Evolutionary conservation across 2,888 invertebrate genomes (phyloP).

Genomic region (Lacanobia oleracea): DNA sequence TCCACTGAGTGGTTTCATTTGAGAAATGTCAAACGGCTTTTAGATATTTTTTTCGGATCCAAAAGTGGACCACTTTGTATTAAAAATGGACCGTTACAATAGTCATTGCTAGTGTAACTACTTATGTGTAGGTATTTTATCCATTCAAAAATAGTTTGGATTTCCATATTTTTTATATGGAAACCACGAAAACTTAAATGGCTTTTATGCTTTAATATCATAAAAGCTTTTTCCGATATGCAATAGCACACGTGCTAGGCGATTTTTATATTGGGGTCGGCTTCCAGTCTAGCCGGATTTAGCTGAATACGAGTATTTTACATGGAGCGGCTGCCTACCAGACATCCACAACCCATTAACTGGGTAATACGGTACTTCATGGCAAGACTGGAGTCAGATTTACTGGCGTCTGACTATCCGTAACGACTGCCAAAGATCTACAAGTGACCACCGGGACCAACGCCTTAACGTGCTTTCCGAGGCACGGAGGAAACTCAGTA

Average conservation of each 20-base stretch:
- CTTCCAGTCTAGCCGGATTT: no score
- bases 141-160: constrained; percentile 21
- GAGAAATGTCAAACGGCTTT: constrained; percentile 78
- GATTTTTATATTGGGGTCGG: no score
- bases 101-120: constrained; percentile 14
- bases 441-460: no score
- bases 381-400: no score
- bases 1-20: constrained; percentile 77
- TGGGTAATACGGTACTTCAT: no score
- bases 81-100: constrained; percentile 59
- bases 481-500: no score
- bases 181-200: background rate
- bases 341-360: no score
- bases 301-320: no score
- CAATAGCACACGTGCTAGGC: background rate
- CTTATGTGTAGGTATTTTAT: background rate
- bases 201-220: background rate
- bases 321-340: no score
- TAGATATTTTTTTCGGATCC: constrained; percentile 69
- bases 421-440: no score
- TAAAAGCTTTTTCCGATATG: background rate
- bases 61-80: constrained; percentile 63
- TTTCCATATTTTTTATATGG: constrained; percentile 38
- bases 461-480: no score
- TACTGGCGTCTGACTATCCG: no score